Conservation (phyloP, 2,113 vertebrate genomes). For the Gracilinanus agilis region DNA sequence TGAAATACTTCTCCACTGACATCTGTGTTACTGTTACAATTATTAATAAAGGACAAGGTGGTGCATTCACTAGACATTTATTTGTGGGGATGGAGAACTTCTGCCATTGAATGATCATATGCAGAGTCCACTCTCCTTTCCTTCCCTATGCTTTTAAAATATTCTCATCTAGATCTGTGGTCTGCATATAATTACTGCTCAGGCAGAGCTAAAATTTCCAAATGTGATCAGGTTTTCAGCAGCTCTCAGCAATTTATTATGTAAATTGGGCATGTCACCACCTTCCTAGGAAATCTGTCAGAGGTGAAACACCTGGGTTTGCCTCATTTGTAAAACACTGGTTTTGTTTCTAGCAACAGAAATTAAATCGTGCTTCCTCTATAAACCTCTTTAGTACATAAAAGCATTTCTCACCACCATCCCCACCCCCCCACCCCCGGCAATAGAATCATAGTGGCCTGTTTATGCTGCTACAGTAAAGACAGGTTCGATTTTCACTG, state of each 20-base stretch:
- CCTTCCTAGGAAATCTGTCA: conserved; percentile 51
- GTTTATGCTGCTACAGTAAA: conserved; percentile 40
- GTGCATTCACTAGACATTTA: background rate
- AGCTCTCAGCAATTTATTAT: conserved; percentile 74
- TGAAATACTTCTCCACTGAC: background rate
- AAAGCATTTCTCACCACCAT: conserved; percentile 53
- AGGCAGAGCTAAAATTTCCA: conserved; percentile 56
- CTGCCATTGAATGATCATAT: background rate
- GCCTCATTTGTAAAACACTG: conserved; percentile 11
- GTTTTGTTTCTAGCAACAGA: conserved; percentile 31
- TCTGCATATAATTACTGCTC: conserved; percentile 66
- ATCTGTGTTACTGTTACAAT: background rate
- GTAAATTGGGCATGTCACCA: conserved; percentile 73
- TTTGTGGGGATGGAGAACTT: background rate
- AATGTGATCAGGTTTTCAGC: conserved; percentile 70
- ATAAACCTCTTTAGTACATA: conserved; percentile 35
- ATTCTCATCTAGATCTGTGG: background rate
- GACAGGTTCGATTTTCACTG: conserved; percentile 21
- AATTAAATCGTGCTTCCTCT: conserved; percentile 43
- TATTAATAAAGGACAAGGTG: background rate
- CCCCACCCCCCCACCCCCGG: too few relatives aligned
- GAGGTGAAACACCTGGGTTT: conserved; percentile 56
- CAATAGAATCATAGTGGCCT: conserved; percentile 44
- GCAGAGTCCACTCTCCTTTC: background rate
- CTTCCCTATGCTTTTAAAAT: conserved; percentile 19